Percentiles rank a stretch among this genome's conserved stretches.
These are phyloP conservation scores for Bombus balteatus DNA, from an alignment of 1,140 invertebrate species.

Conservation along the genomic window DNA sequence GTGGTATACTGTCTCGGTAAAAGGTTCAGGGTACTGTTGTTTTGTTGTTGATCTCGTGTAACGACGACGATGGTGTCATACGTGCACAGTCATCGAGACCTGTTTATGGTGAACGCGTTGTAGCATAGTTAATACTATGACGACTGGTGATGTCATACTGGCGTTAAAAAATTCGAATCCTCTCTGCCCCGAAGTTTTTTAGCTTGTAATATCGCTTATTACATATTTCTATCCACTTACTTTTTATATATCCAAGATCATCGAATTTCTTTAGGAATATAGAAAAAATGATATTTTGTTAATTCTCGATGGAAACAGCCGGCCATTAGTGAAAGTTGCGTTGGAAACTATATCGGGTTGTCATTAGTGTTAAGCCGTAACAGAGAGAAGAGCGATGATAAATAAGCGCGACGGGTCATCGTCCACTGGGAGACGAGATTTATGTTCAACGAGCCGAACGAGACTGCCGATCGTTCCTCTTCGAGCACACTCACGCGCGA, in stretches of 20 bases:
- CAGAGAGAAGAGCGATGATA: constrained; percentile 61
- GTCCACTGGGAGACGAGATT: constrained; percentile 73
- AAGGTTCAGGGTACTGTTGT: background rate
- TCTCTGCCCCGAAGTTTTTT: too few relatives aligned
- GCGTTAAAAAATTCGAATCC: too few relatives aligned
- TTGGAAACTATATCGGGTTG: background rate
- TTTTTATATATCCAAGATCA: too few relatives aligned
- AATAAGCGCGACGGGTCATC: constrained; percentile 75
- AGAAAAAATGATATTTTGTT: background rate
- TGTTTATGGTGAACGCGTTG: too few relatives aligned
- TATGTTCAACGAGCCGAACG: constrained; percentile 71
- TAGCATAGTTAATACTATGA: too few relatives aligned
- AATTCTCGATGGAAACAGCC: background rate
- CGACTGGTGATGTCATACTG: too few relatives aligned
- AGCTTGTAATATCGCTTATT: too few relatives aligned
- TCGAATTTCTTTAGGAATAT: too few relatives aligned
- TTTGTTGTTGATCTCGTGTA: background rate
- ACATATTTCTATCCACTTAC: too few relatives aligned
- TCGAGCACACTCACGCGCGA: constrained; percentile 46
- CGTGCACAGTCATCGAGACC: too few relatives aligned
- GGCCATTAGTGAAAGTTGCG: background rate
- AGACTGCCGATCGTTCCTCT: constrained; percentile 54
- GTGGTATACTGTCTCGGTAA: background rate
- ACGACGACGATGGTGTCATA: too few relatives aligned
- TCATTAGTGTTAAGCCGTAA: constrained; percentile 59